Base-by-base conservation (phyloP, 2,888 invertebrate species). In the Dryomyza anilis region DNA sequence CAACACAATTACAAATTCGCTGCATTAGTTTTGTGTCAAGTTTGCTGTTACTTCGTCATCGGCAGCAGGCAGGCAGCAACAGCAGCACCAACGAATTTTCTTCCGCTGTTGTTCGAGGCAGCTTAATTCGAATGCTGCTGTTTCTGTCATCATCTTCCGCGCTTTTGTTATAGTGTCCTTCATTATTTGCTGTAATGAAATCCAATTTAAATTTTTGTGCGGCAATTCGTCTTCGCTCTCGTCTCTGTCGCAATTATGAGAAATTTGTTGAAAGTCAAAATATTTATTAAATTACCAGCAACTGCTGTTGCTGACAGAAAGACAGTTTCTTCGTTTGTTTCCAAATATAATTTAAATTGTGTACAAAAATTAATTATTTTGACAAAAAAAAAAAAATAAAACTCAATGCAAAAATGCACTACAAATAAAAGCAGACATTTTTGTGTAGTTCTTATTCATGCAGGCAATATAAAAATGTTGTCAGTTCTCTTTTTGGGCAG, bases 161-260 rank as follows among this genome's bases (percentile, higher is more conserved):
- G 12, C 10, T 21, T n/a, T n/a, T n/a, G n/a, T n/a, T n/a, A n/a
- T n/a, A n/a, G n/a, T n/a, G n/a, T n/a, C n/a, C n/a, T n/a, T n/a
- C n/a, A 12, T 45, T 45, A 25, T 58, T 12, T 30, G 14, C 27
- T 25, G 29, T n/a, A 59, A 46, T 19, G 12, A 48, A 30, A 48
- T 59, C 46, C 59, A 59, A 48, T 59, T 59, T 27, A 59, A 48
- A 27, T 48, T 46, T n/a, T n/a, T n/a, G n/a, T n/a, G n/a, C n/a
- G n/a, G n/a, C n/a, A n/a, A n/a, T n/a, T n/a, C n/a, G n/a, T n/a
- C n/a, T n/a, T n/a, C n/a, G n/a, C n/a, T n/a, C n/a, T n/a, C n/a
- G n/a, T n/a, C n/a, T n/a, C n/a, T n/a, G n/a, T 21, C 12, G 48
- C 21, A 16, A 48, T 21, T 21, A 48, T 10, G 19, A 48, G 5